A percentile compares a stretch with the other conserved stretches of the same genome.
Evolutionary conservation across 2,888 invertebrate genomes (phyloP).

Genomic region (Lamellibrachia satsuma): DNA sequence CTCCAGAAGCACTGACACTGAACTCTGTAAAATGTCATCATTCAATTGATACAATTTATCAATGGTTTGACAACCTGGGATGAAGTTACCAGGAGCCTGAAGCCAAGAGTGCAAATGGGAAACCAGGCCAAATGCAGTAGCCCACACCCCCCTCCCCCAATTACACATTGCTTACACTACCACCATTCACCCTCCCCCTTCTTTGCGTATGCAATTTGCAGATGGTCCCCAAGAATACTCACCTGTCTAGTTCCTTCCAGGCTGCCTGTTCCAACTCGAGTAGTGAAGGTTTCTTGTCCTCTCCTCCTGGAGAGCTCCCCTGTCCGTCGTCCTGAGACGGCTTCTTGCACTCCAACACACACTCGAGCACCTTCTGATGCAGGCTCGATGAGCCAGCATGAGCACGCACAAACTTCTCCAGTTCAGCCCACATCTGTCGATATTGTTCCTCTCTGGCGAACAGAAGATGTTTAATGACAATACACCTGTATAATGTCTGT

Average conservation of each 20-base stretch:
- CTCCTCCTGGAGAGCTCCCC: slow-evolving; percentile 31
- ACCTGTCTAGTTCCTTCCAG: slow-evolving; percentile 62
- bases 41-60: too few species aligned
- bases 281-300: slow-evolving; percentile 10
- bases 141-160: too few species aligned
- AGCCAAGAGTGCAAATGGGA: too few species aligned
- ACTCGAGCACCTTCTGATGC: slow-evolving; percentile 69
- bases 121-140: too few species aligned
- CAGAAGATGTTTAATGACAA: slow-evolving; percentile 18
- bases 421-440: slow-evolving; percentile 86
- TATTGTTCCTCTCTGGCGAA: slow-evolving; percentile 82
- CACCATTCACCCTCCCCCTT: too few species aligned
- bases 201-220: not conserved
- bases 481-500: not conserved
- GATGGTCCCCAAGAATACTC: not conserved
- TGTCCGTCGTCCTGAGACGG: slow-evolving; percentile 68
- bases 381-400: slow-evolving; percentile 78
- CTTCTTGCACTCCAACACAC: slow-evolving; percentile 79
- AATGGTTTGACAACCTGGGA: too few species aligned
- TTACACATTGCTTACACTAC: too few species aligned
- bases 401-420: slow-evolving; percentile 83
- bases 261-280: slow-evolving; percentile 36
- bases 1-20: too few species aligned
- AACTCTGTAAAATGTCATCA: too few species aligned
- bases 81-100: too few species aligned